Percentiles rank a stretch among this genome's conserved stretches.
Evolutionary conservation across 2,888 invertebrate genomes (phyloP).

Genomic region (Dynastes grantii): DNA sequence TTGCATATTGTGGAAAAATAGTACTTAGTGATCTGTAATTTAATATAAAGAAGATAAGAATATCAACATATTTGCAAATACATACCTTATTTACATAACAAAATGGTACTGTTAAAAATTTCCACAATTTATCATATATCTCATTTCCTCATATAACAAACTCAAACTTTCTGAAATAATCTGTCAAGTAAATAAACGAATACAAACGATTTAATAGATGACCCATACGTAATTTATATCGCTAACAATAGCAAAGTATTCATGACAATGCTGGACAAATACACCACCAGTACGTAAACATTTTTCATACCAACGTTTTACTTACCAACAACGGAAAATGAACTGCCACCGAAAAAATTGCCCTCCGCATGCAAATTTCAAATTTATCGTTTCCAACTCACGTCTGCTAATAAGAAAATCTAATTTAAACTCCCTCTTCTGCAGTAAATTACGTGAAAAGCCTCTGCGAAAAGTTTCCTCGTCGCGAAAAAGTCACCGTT

Average conservation of each 20-base stretch:
- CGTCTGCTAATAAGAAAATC: slow-evolving; percentile 29
- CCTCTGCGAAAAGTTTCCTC: not conserved
- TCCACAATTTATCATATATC: not conserved
- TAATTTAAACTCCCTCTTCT: slow-evolving; percentile 12
- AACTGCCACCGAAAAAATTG: not conserved
- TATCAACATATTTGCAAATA: not conserved
- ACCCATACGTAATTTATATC: no score
- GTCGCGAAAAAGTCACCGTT: not conserved
- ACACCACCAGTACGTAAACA: no score
- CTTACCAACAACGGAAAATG: no score
- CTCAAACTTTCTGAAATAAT: no score
- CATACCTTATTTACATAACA: not conserved
- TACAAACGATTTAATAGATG: no score
- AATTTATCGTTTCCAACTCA: slow-evolving; percentile 21
- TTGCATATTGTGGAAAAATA: slow-evolving; percentile 24
- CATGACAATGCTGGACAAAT: no score
- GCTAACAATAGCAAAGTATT: no score
- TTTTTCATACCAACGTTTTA: no score
- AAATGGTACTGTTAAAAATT: not conserved
- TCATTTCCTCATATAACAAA: no score
- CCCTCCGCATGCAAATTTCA: slow-evolving; percentile 1
- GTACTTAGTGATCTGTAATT: slow-evolving; percentile 16
- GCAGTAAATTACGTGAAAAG: slow-evolving; percentile 23
- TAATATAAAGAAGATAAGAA: not conserved
- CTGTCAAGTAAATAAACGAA: no score